A percentile compares a stretch with the other conserved stretches of the same genome.
Conservation (phyloP, 2,888 invertebrate genomes). For the Drosophila rellima region DNA sequence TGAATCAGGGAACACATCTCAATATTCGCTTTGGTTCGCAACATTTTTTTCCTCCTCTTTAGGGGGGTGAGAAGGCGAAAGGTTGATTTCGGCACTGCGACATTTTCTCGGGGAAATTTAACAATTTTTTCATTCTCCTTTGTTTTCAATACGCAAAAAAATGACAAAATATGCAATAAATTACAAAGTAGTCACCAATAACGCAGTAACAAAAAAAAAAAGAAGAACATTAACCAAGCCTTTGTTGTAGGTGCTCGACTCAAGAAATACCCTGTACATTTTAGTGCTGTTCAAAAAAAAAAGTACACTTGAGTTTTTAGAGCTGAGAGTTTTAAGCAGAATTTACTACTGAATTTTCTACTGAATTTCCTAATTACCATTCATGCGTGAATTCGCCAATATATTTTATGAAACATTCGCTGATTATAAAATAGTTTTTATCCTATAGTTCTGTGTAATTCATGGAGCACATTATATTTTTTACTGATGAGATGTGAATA, state of each 20-base stretch:
- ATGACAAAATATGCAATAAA: slow-evolving; percentile 62
- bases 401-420: background rate
- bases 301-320: background rate
- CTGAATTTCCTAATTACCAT: background rate
- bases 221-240: slow-evolving; percentile 11
- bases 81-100: slow-evolving; percentile 41
- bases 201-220: slow-evolving; percentile 6
- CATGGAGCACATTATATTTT: background rate
- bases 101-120: slow-evolving; percentile 54
- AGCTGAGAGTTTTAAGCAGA: background rate
- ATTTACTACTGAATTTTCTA: background rate
- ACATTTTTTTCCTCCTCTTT: slow-evolving; percentile 17
- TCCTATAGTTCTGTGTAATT: background rate
- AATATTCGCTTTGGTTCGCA: slow-evolving; percentile 61
- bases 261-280: slow-evolving; percentile 2
- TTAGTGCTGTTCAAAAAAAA: background rate
- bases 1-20: slow-evolving; percentile 59
- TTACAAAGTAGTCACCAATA: slow-evolving; percentile 53
- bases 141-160: slow-evolving; percentile 24
- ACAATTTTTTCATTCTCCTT: slow-evolving; percentile 39
- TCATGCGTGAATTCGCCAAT: background rate
- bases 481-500: background rate
- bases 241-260: background rate
- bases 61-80: slow-evolving; percentile 15
- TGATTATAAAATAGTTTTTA: background rate